A percentile compares a stretch with the other conserved stretches of the same genome.
Conservation (phyloP, 1,140 invertebrate genomes). For the Bombyx mori region DNA sequence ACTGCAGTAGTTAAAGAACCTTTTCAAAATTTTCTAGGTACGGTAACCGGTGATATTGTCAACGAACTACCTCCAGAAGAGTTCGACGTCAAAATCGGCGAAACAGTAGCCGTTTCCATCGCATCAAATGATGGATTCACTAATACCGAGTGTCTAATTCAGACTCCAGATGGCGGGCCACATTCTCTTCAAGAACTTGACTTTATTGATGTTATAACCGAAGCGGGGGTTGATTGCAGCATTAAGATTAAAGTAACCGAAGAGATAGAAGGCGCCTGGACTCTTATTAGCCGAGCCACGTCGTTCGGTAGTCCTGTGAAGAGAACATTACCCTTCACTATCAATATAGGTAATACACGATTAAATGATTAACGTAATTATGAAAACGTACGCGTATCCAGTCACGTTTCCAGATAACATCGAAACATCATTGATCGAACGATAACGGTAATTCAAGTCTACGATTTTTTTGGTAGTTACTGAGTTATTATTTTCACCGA, state of each 20-base stretch:
- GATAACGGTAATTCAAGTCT: neutral
- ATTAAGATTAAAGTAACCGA: conserved; percentile 1
- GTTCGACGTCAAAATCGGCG: too few species aligned
- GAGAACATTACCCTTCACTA: conserved; percentile 4
- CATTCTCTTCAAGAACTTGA: neutral
- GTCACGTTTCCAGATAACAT: conserved; percentile 6
- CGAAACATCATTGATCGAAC: neutral
- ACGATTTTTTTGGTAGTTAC: too few species aligned
- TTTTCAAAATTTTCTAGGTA: too few species aligned
- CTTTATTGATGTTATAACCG: neutral
- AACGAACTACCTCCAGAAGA: too few species aligned
- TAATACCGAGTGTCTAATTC: neutral
- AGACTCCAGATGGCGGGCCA: neutral
- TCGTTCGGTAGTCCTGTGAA: conserved; percentile 1
- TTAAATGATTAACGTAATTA: conserved; percentile 5
- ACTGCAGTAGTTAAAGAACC: too few species aligned
- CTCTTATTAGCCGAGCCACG: neutral
- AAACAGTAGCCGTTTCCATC: too few species aligned
- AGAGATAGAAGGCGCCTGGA: neutral
- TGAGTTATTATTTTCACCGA: too few species aligned
- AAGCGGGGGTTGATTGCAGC: conserved; percentile 1
- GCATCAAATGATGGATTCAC: neutral
- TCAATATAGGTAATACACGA: conserved; percentile 2
- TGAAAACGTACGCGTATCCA: conserved; percentile 1
- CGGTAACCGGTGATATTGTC: too few species aligned